phyloP scores from a whole-genome alignment of 2,797 vertebrate species.

The Lindbergichthys nudifrons region DNA sequence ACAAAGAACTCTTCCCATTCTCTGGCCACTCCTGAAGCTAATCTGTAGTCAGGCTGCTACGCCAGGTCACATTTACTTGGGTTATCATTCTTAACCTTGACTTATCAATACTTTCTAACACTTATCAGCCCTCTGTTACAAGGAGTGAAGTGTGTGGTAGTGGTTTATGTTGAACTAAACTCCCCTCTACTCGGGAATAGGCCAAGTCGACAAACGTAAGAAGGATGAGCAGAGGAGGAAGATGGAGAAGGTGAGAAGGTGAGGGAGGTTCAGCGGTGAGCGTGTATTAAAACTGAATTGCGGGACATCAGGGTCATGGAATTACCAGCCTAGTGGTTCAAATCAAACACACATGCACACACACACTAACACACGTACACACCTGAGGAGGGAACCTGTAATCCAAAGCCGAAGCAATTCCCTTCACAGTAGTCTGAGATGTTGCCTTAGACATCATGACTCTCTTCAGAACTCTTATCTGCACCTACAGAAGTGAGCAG shows the following conservation, averaged over 20 bases:
- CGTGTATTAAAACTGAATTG: slow-evolving; percentile 33
- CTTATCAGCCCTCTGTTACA: background rate
- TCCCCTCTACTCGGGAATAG: slow-evolving; percentile 1
- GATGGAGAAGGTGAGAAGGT: background rate
- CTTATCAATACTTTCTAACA: slow-evolving; percentile 4
- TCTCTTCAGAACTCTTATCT: slow-evolving; percentile 40
- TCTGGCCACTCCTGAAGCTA: slow-evolving; percentile 1
- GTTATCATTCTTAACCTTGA: background rate
- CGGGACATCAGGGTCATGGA: slow-evolving; percentile 29
- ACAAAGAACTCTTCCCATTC: background rate
- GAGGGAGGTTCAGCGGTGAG: slow-evolving; percentile 11
- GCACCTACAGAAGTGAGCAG: slow-evolving; percentile 36
- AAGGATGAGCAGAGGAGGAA: slow-evolving; percentile 6
- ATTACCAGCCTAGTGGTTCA: slow-evolving; percentile 24
- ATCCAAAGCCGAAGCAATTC: slow-evolving; percentile 42
- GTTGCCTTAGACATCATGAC: slow-evolving; percentile 35
- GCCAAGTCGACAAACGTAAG: slow-evolving; percentile 36
- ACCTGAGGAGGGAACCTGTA: slow-evolving; percentile 3
- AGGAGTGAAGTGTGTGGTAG: background rate
- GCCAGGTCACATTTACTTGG: background rate
- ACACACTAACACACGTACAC: slow-evolving; percentile 11
- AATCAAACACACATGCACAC: background rate
- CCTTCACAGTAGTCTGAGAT: slow-evolving; percentile 27
- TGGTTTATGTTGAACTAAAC: background rate
- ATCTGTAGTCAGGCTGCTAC: background rate